Base-by-base conservation (phyloP, 2,888 invertebrate species). In the Chesias legatella region DNA sequence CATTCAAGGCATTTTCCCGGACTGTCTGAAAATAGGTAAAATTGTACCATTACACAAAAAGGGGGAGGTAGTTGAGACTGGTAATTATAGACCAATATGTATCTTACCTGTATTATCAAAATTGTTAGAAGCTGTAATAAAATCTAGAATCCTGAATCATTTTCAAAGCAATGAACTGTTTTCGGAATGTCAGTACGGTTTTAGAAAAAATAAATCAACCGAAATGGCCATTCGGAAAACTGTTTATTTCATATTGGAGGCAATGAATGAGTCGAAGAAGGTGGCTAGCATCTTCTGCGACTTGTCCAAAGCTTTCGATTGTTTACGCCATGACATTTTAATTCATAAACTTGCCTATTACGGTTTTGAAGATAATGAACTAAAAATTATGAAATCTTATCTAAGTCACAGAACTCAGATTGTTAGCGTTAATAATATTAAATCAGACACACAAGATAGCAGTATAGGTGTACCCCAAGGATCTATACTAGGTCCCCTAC, bases 251-350 rank as follows among this genome's bases (percentile, higher is more conserved):
- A 10, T 32, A 7, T 7, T 32, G 4, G 9, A 10, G 22, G 32
- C 35, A 23, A 10, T 38, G 38, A 26, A 38, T 8, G 10, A 17
- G 24, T 31, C 38, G 25, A 1, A 38, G 8, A 38, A 38, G 22
- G 13, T 22, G 6, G 13, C 20, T 8, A 32, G 38, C 21, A 38
- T 38, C 20, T 38, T 32, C 6, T 38, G 38, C 26, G 38, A 38
- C 7, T n/a, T 38, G 6, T 38, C 38, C 9, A 38, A 38, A 7
- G 38, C 38, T 7, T 38, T 38, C 13, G 38, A 39, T 27, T 39
- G 38, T 9, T 10, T 39, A 11, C 7, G 32, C 2, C 38, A 39
- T 13, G 28, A 39, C 7, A 27, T 32, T 4, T 7, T 32, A 13
- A 7, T 39, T 6, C 1, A 25, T 8, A 39, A 39, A 30, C 13